These are phyloP conservation scores for Dasyprocta punctata DNA, from an alignment of 2,113 vertebrate genomes.

Conservation along the genomic window DNA sequence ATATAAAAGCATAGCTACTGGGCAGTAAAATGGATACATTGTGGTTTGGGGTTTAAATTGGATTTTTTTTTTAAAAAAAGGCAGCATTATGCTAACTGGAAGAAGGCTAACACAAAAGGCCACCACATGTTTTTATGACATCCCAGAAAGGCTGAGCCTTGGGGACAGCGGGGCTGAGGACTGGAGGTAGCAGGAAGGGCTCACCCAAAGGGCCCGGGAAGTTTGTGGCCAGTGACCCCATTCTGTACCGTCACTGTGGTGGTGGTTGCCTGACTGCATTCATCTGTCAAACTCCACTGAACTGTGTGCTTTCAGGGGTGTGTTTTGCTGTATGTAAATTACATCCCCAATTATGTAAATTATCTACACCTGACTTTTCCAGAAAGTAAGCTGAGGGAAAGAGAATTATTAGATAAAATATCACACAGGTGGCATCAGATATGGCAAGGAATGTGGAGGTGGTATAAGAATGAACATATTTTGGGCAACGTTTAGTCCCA, in stretches of 20 bases:
- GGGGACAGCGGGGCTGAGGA: neutral
- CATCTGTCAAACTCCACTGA: neutral
- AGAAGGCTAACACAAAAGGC: neutral
- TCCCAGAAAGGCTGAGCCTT: neutral
- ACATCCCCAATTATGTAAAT: constrained; percentile 41
- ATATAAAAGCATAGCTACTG: neutral
- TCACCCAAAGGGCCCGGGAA: neutral
- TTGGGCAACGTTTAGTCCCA: neutral
- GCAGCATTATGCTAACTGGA: neutral
- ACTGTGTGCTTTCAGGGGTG: neutral
- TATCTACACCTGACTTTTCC: constrained; percentile 44
- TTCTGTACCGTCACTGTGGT: neutral
- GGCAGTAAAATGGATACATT: neutral
- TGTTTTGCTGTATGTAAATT: constrained; percentile 21
- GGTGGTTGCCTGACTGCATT: neutral
- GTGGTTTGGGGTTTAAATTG: neutral
- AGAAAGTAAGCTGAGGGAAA: neutral
- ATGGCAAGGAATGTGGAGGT: neutral
- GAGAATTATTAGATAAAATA: constrained; percentile 46
- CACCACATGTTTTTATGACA: rapidly evolving
- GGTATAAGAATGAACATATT: neutral
- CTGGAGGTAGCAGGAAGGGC: rapidly evolving
- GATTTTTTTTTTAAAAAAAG: neutral
- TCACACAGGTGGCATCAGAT: neutral
- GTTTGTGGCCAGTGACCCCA: rapidly evolving